These are phyloP conservation scores for Gobionotothen gibberifrons DNA, from an alignment of 2,797 vertebrate genomes.

Conservation along the genomic window DNA sequence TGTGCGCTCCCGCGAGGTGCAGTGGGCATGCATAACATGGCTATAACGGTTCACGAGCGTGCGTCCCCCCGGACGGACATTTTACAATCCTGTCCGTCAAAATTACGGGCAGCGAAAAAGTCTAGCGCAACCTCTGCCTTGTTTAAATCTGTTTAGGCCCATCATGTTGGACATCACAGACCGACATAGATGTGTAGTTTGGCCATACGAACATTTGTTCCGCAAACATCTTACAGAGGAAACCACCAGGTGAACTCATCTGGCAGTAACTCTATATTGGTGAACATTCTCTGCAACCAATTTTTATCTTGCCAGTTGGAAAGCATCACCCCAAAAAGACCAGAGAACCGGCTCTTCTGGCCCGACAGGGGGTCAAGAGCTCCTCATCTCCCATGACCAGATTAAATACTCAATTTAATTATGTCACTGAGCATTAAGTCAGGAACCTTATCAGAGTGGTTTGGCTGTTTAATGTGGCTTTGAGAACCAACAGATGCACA, in stretches of 20 bases:
- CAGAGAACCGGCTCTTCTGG: slow-evolving; percentile 21
- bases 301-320: background rate
- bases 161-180: too few species aligned
- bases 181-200: too few species aligned
- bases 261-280: background rate
- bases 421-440: slow-evolving; percentile 71
- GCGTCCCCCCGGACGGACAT: too few species aligned
- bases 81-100: too few species aligned
- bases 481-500: slow-evolving; percentile 64
- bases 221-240: background rate
- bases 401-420: slow-evolving; percentile 78
- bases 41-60: too few species aligned
- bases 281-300: background rate
- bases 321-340: slow-evolving; percentile 23
- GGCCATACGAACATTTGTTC: too few species aligned
- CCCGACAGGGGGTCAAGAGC: slow-evolving; percentile 32
- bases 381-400: slow-evolving; percentile 48
- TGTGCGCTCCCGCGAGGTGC: too few species aligned
- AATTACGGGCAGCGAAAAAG: too few species aligned
- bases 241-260: background rate
- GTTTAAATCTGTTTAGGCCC: too few species aligned
- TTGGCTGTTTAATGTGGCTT: slow-evolving; percentile 65
- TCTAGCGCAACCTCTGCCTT: too few species aligned
- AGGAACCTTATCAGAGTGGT: slow-evolving; percentile 63
- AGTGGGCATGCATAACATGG: too few species aligned